Evolutionary conservation across 2,113 vertebrate species (phyloP), one percentile per base, ranked within the genome.

Genomic region (Cromileptes altivelis): DNA sequence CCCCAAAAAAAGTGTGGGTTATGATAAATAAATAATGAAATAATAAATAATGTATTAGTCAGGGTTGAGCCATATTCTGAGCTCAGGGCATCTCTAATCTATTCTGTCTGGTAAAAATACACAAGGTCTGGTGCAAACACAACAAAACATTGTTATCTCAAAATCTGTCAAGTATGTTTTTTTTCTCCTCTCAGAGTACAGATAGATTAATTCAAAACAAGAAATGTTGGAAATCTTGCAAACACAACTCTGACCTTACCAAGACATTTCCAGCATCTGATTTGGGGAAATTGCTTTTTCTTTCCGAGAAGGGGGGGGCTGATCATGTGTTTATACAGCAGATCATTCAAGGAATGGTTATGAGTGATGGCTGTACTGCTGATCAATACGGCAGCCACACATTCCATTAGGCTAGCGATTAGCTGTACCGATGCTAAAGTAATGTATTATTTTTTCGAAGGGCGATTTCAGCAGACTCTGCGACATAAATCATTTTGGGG

Each of bases 361-460:
- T 92, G 88, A 91, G 78, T 88, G 86, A 91, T 86, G 75, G 55
- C 80, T 78, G 68, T 33, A 21, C 42, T 33, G 19, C 19, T 45
- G 86, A 94, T 94, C 94, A 90, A 94, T 94, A 93, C 61, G 80
- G 89, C 84, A 88, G 90, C 74, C 76, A 81, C 88, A 88, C 81
- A 89, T 93, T 92, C 89, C 90, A 93, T 92, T 87, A 90, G 86
- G 65, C 80, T 78, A 90, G 88, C 65, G 90, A 94, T 94, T 94
- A 94, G 89, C 89, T 90, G 88, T 85, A 75, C 80, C 70, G 58
- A 78, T 84, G 88, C 89, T 89, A 86, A 92, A 82, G 82, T 88
- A 91, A 92, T 91, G 75, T 79, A 90, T 92, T 92, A 60, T 91
- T 86, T 86, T 23, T 85, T 92, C 91, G 78, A 2, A 87, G 88